Percentiles rank a stretch among this genome's conserved stretches.
phyloP scores from a whole-genome alignment of 2,888 invertebrate species.

The Acanthosepion pharaonis region DNA sequence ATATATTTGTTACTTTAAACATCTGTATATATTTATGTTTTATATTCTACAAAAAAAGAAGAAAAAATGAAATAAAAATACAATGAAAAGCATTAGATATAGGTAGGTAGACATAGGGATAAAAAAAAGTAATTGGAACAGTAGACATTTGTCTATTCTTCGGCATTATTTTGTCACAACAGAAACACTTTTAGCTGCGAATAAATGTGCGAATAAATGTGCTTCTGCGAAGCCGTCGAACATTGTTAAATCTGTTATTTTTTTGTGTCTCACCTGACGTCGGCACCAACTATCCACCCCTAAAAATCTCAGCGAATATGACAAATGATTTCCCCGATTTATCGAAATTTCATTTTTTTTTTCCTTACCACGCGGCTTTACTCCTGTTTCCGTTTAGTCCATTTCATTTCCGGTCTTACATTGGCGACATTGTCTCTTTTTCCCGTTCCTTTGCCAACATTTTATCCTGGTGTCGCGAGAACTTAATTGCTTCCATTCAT shows the following conservation, averaged over 20 bases:
- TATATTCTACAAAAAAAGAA: neutral
- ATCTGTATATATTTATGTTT: too few species aligned
- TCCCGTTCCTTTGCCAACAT: neutral
- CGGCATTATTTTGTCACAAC: neutral
- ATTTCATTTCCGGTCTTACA: constrained; percentile 9
- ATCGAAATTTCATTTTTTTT: neutral
- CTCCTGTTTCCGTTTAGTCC: neutral
- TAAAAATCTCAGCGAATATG: neutral
- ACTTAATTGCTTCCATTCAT: constrained; percentile 20
- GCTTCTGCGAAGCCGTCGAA: neutral
- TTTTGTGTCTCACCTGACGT: neutral
- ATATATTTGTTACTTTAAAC: too few species aligned
- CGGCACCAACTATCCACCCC: neutral
- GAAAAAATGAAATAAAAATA: neutral
- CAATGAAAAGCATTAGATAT: neutral
- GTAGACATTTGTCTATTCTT: neutral
- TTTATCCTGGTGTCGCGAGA: neutral
- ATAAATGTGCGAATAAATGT: neutral
- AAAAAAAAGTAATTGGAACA: neutral
- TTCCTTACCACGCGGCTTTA: neutral
- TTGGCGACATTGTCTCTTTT: constrained; percentile 13
- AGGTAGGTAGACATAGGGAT: too few species aligned
- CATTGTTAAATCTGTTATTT: neutral
- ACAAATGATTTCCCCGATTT: neutral
- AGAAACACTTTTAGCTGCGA: neutral